phyloP scores from a whole-genome alignment of 2,113 vertebrate genomes.

The Arothron firmamentum region DNA sequence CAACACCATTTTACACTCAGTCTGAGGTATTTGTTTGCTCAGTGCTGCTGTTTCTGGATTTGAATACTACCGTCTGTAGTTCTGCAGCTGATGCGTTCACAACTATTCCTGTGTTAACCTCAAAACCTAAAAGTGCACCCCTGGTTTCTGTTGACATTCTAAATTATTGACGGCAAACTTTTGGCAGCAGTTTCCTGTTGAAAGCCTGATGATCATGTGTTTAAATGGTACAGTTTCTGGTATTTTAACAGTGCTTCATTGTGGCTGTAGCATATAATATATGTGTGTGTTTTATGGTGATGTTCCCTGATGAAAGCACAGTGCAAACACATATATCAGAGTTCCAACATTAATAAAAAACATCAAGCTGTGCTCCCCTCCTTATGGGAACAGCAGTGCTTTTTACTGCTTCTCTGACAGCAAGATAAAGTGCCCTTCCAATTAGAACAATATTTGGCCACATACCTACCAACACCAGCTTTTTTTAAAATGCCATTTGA shows the following conservation, averaged over 20 bases:
- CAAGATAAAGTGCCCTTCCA: constrained; percentile 81
- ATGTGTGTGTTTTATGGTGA: constrained; percentile 55
- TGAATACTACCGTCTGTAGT: constrained; percentile 26
- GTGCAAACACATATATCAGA: constrained; percentile 75
- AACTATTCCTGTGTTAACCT: constrained; percentile 21
- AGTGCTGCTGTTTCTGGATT: constrained; percentile 37
- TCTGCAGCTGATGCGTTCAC: constrained; percentile 25
- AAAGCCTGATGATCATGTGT: constrained; percentile 38
- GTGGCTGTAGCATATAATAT: constrained; percentile 35
- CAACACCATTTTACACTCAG: constrained; percentile 27
- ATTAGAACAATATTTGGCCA: constrained; percentile 82
- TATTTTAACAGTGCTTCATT: constrained; percentile 27
- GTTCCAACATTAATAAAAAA: constrained; percentile 77
- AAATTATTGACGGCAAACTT: constrained; percentile 36
- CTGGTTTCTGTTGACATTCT: constrained; percentile 19
- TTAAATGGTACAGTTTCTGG: constrained; percentile 31
- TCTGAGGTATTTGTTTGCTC: constrained; percentile 37
- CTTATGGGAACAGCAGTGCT: constrained; percentile 74
- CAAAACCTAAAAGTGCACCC: constrained; percentile 18
- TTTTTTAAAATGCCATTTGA: constrained; percentile 70
- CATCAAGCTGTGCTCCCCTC: constrained; percentile 72
- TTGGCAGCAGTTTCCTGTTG: constrained; percentile 35
- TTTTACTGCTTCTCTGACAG: constrained; percentile 79
- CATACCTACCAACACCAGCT: constrained; percentile 72
- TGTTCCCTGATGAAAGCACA: constrained; percentile 74